A percentile compares a stretch with the other conserved stretches of the same genome.
phyloP scores from a whole-genome alignment of 2,113 vertebrate species.

The Lanius collurio region DNA sequence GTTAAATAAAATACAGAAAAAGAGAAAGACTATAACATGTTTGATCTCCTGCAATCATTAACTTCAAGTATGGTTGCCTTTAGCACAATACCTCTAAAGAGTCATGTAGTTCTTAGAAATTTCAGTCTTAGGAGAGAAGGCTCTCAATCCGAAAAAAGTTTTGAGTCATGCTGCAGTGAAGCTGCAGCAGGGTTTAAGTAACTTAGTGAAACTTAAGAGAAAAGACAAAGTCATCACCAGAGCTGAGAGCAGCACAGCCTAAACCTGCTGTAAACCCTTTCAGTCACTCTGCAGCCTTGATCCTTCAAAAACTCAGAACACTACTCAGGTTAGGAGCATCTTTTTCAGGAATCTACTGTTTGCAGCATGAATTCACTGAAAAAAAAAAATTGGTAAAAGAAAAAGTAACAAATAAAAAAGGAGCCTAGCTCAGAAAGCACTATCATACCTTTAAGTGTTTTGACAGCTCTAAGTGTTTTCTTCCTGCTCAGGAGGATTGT shows the following conservation, averaged over 20 bases:
- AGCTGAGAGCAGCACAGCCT: neutral
- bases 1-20: neutral
- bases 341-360: neutral
- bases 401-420: neutral
- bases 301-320: neutral
- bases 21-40: neutral
- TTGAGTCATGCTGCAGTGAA: neutral
- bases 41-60: neutral
- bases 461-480: conserved; percentile 62
- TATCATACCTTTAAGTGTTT: neutral
- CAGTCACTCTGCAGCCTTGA: neutral
- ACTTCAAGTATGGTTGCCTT: neutral
- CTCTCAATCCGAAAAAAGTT: neutral
- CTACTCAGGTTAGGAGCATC: neutral
- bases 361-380: neutral
- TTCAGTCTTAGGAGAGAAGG: neutral
- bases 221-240: neutral
- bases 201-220: neutral
- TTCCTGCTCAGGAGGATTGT: conserved; percentile 63
- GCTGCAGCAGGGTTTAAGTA: neutral
- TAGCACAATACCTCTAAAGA: neutral
- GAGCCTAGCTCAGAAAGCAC: neutral
- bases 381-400: neutral
- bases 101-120: neutral
- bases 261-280: neutral